These are phyloP conservation scores for Ceramica pisi DNA, from an alignment of 2,888 invertebrate species.

Conservation along the genomic window DNA sequence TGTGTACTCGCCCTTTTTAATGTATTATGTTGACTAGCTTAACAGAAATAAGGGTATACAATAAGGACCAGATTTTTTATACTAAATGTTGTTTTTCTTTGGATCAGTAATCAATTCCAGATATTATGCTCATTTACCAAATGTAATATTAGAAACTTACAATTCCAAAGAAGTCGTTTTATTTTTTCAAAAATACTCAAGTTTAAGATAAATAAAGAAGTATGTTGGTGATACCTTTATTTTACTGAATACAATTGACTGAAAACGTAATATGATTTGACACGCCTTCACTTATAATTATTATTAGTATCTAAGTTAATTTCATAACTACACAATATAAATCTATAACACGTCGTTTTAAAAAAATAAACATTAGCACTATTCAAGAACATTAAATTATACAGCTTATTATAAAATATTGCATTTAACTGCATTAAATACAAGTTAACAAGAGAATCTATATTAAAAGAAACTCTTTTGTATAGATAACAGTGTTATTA, in stretches of 20 bases:
- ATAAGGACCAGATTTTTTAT: conserved; percentile 61
- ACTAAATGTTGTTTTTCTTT: conserved; percentile 62
- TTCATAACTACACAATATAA: conserved; percentile 90
- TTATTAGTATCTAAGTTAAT: conserved; percentile 87
- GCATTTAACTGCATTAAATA: conserved; percentile 91
- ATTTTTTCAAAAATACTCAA: conserved; percentile 54
- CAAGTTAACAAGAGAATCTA: conserved; percentile 89
- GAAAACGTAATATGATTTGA: conserved; percentile 90
- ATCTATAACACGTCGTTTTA: conserved; percentile 89
- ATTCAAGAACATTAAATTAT: conserved; percentile 90
- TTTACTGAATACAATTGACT: conserved; percentile 90
- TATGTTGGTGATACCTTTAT: conserved; percentile 86
- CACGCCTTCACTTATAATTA: conserved; percentile 88
- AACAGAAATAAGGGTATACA: conserved; percentile 5
- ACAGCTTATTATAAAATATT: conserved; percentile 90
- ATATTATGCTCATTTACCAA: conserved; percentile 81
- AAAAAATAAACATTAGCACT: conserved; percentile 91
- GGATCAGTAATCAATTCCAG: conserved; percentile 75
- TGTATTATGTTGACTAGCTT: conserved; percentile 5
- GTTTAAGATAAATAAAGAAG: conserved; percentile 62
- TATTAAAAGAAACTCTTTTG: conserved; percentile 80
- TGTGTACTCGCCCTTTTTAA: background rate
- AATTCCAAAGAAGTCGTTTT: conserved; percentile 74
- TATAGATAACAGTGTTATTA: conserved; percentile 88
- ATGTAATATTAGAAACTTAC: conserved; percentile 77